Evolutionary conservation across 1,140 invertebrate species (phyloP).

Genomic region (Glossosoma conforme): DNA sequence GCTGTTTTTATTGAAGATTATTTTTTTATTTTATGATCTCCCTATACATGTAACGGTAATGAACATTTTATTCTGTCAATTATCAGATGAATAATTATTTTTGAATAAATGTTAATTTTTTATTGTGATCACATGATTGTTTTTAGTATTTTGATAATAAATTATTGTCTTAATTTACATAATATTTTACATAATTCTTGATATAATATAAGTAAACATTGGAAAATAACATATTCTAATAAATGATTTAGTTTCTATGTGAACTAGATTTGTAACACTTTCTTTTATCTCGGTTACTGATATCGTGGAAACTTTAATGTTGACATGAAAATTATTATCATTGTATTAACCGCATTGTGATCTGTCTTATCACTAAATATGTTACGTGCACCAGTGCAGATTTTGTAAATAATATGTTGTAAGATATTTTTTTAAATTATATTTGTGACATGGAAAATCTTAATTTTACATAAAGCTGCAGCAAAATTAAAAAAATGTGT

Average conservation of each 20-base stretch:
- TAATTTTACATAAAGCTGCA: neutral
- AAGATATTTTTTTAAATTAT: conserved; percentile 19
- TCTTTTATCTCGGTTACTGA: too few relatives aligned
- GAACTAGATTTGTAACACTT: neutral
- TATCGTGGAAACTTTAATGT: too few relatives aligned
- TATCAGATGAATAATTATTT: conserved; percentile 8
- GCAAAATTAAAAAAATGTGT: neutral
- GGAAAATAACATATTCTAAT: too few relatives aligned
- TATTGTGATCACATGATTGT: too few relatives aligned
- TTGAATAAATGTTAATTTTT: neutral
- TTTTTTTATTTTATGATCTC: conserved; percentile 22
- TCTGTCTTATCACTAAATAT: conserved; percentile 17
- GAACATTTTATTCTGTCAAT: conserved; percentile 19
- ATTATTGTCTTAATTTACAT: too few relatives aligned
- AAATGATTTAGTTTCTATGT: too few relatives aligned
- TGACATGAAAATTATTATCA: conserved; percentile 18
- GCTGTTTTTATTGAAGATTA: too few relatives aligned
- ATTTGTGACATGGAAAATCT: conserved; percentile 1
- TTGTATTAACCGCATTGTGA: conserved; percentile 25
- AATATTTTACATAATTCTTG: too few relatives aligned
- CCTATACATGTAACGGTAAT: conserved; percentile 13
- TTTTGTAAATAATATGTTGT: conserved; percentile 24
- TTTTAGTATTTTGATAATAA: too few relatives aligned
- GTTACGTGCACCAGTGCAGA: conserved; percentile 11
- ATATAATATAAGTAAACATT: too few relatives aligned